These are phyloP conservation scores for Pionites leucogaster DNA, from an alignment of 2,113 vertebrate species.

Conservation along the genomic window DNA sequence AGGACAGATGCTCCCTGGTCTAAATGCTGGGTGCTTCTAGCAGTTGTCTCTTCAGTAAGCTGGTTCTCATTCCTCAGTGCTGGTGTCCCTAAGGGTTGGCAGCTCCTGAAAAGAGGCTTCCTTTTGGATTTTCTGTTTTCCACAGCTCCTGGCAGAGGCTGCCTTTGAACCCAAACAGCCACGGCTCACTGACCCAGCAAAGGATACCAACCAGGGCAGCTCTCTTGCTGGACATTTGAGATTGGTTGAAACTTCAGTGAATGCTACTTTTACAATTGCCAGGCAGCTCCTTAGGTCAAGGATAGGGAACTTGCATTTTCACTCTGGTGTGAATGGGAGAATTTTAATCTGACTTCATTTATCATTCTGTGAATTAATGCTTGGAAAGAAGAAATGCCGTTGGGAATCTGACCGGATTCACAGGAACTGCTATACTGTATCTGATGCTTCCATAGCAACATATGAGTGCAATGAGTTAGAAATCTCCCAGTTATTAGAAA, in stretches of 20 bases:
- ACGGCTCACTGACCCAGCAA: background rate
- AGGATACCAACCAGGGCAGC: fast-evolving
- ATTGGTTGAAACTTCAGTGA: background rate
- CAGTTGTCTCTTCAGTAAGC: background rate
- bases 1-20: background rate
- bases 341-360: background rate
- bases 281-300: background rate
- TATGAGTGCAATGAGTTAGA: background rate
- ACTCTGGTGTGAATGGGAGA: background rate
- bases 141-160: background rate
- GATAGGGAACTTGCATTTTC: background rate
- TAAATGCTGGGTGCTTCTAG: background rate
- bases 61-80: background rate
- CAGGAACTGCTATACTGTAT: background rate
- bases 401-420: background rate
- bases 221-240: background rate
- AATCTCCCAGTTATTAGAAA: conserved; percentile 11
- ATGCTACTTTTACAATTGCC: background rate
- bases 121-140: background rate
- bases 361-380: background rate
- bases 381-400: background rate
- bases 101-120: background rate
- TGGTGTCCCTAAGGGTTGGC: fast-evolving
- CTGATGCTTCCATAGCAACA: conserved; percentile 54
- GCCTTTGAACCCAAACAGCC: background rate